Percentiles rank a stretch among this genome's conserved stretches.
Conservation (phyloP, 2,888 invertebrate species). For the Pegoplata infirma region DNA sequence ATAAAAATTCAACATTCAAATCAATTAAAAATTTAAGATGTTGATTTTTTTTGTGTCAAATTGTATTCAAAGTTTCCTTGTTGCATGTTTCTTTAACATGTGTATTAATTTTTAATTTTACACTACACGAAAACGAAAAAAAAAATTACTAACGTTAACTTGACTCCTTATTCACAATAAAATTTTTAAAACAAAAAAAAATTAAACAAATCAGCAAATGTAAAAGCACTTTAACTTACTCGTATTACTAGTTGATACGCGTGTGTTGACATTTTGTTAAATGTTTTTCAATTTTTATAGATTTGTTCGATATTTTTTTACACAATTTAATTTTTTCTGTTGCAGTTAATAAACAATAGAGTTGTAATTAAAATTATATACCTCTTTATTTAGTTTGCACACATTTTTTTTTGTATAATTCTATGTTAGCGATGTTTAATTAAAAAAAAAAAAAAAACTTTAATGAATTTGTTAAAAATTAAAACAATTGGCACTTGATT, state of each 20-base stretch:
- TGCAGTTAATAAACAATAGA: constrained; percentile 50
- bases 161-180: constrained; percentile 1
- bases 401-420: constrained; percentile 7
- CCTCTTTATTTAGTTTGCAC: constrained; percentile 26
- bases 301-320: constrained; percentile 30
- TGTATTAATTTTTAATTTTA: constrained; percentile 28
- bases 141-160: too few relatives aligned
- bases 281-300: constrained; percentile 55
- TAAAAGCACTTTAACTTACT: constrained; percentile 41
- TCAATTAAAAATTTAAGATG: constrained; percentile 6
- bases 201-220: background rate
- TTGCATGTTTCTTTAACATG: background rate
- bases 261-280: constrained; percentile 46
- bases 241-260: constrained; percentile 25
- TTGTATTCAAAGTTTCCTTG: background rate
- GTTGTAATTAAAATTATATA: constrained; percentile 53
- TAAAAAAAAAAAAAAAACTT: too few relatives aligned
- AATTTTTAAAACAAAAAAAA: constrained; percentile 10
- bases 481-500: constrained; percentile 42
- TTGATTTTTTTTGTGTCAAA: too few relatives aligned
- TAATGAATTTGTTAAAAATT: background rate
- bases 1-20: too few relatives aligned
- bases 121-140: background rate
- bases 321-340: constrained; percentile 20
- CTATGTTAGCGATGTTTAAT: constrained; percentile 47